Evolutionary conservation across 2,797 vertebrate species (phyloP).

Genomic region (Babyrousa celebensis): DNA sequence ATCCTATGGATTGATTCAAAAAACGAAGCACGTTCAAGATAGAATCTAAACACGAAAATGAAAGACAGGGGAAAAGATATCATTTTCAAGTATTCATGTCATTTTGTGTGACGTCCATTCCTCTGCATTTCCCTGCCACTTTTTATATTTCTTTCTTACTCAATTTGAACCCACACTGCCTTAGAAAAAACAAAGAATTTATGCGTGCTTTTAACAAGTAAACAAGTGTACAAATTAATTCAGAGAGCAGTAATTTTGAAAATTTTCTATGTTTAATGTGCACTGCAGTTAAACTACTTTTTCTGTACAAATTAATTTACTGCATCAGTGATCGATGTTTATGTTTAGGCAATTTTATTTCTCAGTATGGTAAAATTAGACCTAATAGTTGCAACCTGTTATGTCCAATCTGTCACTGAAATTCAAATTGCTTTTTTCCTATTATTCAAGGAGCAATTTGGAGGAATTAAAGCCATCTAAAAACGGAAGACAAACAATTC

Average conservation of each 20-base stretch:
- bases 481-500: slow-evolving; percentile 93
- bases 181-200: slow-evolving; percentile 84
- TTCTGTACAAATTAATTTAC: slow-evolving; percentile 95
- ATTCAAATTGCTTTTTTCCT: slow-evolving; percentile 93
- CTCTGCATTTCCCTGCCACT: slow-evolving; percentile 10
- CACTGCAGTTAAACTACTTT: slow-evolving; percentile 93
- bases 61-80: not conserved
- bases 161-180: slow-evolving; percentile 72
- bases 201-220: slow-evolving; percentile 91
- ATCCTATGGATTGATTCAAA: slow-evolving; percentile 65
- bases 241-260: slow-evolving; percentile 92
- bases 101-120: not conserved
- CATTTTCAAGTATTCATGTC: not conserved
- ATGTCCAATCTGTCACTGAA: slow-evolving; percentile 95
- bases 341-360: slow-evolving; percentile 95
- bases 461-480: slow-evolving; percentile 92
- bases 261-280: slow-evolving; percentile 93
- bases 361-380: slow-evolving; percentile 95
- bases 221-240: slow-evolving; percentile 94
- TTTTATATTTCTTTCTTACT: slow-evolving; percentile 65
- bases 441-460: slow-evolving; percentile 94
- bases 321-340: slow-evolving; percentile 95
- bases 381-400: slow-evolving; percentile 94
- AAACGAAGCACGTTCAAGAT: slow-evolving; percentile 34
- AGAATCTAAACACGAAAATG: slow-evolving; percentile 7